Base-by-base conservation (phyloP, 1,140 invertebrate genomes). In the Drosophila tani region DNA sequence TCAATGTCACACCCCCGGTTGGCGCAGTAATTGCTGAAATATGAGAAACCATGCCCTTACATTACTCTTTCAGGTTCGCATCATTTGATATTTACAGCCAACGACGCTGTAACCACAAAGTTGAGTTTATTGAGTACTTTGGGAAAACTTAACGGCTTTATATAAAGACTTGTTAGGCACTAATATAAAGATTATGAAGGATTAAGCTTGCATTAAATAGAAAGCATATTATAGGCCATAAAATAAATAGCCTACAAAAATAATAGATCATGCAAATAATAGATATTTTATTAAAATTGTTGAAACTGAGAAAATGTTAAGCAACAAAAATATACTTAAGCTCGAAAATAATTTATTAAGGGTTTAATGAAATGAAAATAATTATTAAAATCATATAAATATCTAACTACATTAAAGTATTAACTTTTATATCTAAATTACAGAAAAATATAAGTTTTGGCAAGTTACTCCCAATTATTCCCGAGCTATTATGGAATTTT, bases 1-100 rank as follows among this genome's bases (percentile, higher is more conserved):
- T 68, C 21, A 55, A 73, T 43, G 45, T 50, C 45, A 21, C 53
- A 73, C 53, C 53, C 29, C 21, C 11, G 17, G 38, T 32, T 5
- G 8, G 8, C 12, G 35, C 5, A 41, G 5, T 47, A 21, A 43
- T 68, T 47, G 27, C 8, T 27, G 5, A 11, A 24, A 71, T 19
- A 21, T 50, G 71, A 49, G 29, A 58, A 58, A 38, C 67, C 35
- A 5, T 9, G 14, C 9, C 17, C 17, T 38, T 40, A 40, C 14
- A 56, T 56, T 56, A 56, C 35, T 3, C 19, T 21, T 56, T 56
- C 7, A 5, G 24, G 17, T 29, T 32, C 17, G 29, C 11, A 27
- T 14, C 5, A 43, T 21, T 32, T 62, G 27, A 62, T 60, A 19
- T n/a, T 45, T 43, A 14, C 27, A 35, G 12, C 38, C 6, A 1